Percentiles rank a stretch among this genome's conserved stretches.
Conservation (phyloP, 2,888 invertebrate genomes). For the Timema podura region DNA sequence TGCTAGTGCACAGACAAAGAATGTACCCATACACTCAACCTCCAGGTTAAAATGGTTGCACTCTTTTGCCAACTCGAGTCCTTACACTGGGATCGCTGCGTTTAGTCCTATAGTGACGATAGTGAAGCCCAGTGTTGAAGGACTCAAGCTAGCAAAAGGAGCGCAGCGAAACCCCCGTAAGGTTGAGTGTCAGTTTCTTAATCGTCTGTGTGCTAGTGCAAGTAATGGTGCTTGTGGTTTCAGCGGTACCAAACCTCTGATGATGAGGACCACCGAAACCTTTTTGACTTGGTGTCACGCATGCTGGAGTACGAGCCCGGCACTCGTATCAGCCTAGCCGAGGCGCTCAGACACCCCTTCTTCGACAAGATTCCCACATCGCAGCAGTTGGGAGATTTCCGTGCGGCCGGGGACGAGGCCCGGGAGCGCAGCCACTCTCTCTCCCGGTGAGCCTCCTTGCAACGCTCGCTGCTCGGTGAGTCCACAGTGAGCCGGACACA, state of each 20-base stretch:
- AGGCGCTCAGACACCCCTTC: constrained; percentile 89
- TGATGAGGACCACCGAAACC: constrained; percentile 83
- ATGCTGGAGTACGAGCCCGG: constrained; percentile 98
- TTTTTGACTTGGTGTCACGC: constrained; percentile 90
- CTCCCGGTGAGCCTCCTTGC: constrained; percentile 56
- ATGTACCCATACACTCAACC: neutral
- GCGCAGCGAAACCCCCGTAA: too few relatives aligned
- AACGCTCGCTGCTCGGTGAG: constrained; percentile 13
- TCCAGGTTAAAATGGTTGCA: too few relatives aligned
- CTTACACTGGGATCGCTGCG: too few relatives aligned
- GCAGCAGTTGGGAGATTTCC: constrained; percentile 62
- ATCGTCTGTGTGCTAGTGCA: constrained; percentile 21
- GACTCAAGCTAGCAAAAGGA: too few relatives aligned
- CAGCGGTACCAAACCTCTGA: constrained; percentile 87
- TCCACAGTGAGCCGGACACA: neutral
- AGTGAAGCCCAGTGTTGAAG: too few relatives aligned
- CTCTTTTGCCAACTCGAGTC: too few relatives aligned
- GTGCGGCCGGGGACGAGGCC: constrained; percentile 46
- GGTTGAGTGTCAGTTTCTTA: neutral
- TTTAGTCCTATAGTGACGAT: too few relatives aligned
- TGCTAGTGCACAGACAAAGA: neutral
- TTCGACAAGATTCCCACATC: constrained; percentile 80
- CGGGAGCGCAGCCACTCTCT: constrained; percentile 67
- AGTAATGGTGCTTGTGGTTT: constrained; percentile 40
- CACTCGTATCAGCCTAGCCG: constrained; percentile 79